Base-by-base conservation (phyloP, 2,113 vertebrate species). In the Phylloscopus whistleri region DNA sequence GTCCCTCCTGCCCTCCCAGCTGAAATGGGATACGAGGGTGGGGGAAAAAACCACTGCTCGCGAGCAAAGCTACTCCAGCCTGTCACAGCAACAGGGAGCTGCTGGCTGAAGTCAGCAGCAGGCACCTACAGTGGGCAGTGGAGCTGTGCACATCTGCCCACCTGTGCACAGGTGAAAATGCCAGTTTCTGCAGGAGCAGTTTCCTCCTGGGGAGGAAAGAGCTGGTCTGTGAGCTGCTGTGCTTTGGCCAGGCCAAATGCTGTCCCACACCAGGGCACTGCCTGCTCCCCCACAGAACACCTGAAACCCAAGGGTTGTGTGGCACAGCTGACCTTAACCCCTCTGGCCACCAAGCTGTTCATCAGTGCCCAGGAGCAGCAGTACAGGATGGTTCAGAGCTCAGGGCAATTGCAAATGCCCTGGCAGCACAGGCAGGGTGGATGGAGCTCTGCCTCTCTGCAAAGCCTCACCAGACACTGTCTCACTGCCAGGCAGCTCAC, bases 81-180 rank as follows among this genome's bases (percentile, higher is more conserved):
- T 0, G 0, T 9, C 46, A 13, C 37, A 66, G 49, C 67, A 33
- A 9, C 6, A 20, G 24, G 35, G 22, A 41, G 24, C 44, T 79
- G 73, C 83, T 3, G 33, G n/a, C 28, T 22, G 21, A 48, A 56
- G 44, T 5, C 41, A 44, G 76, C 43, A 73, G 70, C 43, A 37
- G 74, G 35, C 44, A 55, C 15, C 62, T n/a, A 7, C 28, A 4
- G 5, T 10, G 10, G 56, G 51, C 60, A 56, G 48, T 10, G 39
- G 30, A 46, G 7, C 22, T 43, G 64, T 19, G 43, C 64, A 13
- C 3, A 2, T 22, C 52, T 51, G 31, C 73, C 51, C 56, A 59
- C 14, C 62, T 1, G 3, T 6, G 0, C 2, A 15, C 35, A 30
- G 1, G 3, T 9, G 22, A 30, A 74, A 30, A 22, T 18, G 21